Evolutionary conservation across 2,888 invertebrate species (phyloP).

Genomic region (Tribolium freemani): DNA sequence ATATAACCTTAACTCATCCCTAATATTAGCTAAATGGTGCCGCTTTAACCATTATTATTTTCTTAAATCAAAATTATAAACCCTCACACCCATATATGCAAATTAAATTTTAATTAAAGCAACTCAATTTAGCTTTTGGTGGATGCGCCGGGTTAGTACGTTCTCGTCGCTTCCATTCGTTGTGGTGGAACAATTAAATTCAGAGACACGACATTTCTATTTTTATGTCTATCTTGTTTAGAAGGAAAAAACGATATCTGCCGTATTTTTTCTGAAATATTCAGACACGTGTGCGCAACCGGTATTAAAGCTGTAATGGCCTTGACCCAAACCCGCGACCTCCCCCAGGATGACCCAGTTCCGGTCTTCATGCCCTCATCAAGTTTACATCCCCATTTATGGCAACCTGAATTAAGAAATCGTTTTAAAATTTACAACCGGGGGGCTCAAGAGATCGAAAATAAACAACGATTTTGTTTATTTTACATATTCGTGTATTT

Average conservation of each 20-base stretch:
- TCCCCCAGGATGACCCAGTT: conserved; percentile 29
- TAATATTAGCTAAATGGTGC: background rate
- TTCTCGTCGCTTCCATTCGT: conserved; percentile 2
- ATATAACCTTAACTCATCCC: background rate
- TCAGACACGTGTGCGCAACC: conserved; percentile 8
- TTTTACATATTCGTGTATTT: background rate
- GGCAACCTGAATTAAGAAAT: background rate
- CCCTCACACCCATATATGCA: conserved; percentile 8
- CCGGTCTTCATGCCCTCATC: conserved; percentile 21
- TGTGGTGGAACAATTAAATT: conserved; percentile 5
- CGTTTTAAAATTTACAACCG: background rate
- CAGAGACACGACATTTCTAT: background rate
- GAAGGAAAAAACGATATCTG: background rate
- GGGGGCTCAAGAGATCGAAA: background rate
- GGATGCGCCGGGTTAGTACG: conserved; percentile 24
- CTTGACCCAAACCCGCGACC: conserved; percentile 22
- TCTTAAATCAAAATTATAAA: conserved; percentile 15
- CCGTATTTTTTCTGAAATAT: conserved; percentile 1
- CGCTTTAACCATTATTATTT: conserved; percentile 4
- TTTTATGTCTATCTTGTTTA: background rate
- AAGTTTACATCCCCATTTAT: conserved; percentile 4
- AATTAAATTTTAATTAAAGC: conserved; percentile 26
- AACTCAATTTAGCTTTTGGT: conserved; percentile 32
- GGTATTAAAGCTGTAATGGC: conserved; percentile 13
- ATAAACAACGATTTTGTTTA: background rate